Percentiles rank a stretch among this genome's conserved stretches.
phyloP scores from a whole-genome alignment of 2,113 vertebrate genomes.

The Trematomus loennbergii region DNA sequence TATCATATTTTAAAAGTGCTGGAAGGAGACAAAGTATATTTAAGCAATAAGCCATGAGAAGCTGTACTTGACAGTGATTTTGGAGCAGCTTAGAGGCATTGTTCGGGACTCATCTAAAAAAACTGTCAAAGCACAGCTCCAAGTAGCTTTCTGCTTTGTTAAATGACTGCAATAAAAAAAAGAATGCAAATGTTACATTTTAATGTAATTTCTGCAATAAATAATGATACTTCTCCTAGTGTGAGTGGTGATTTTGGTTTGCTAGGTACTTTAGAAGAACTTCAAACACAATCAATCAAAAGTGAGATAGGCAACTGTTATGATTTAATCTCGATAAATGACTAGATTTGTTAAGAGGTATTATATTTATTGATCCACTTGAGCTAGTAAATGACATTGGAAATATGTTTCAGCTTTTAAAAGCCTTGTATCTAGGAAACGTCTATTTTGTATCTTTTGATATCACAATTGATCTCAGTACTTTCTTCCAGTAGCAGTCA shows the following conservation, averaged over 20 bases:
- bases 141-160: slow-evolving; percentile 50
- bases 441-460: slow-evolving; percentile 20
- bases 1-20: slow-evolving; percentile 60
- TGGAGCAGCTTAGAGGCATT: slow-evolving; percentile 58
- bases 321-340: slow-evolving; percentile 35
- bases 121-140: slow-evolving; percentile 34
- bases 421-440: slow-evolving; percentile 25
- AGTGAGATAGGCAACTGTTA: background rate
- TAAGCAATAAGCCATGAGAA: slow-evolving; percentile 64
- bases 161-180: slow-evolving; percentile 55
- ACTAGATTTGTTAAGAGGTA: slow-evolving; percentile 4
- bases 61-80: slow-evolving; percentile 64
- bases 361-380: slow-evolving; percentile 31
- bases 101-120: slow-evolving; percentile 45
- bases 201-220: slow-evolving; percentile 28
- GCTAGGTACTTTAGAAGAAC: slow-evolving; percentile 30
- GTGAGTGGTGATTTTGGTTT: slow-evolving; percentile 15
- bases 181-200: slow-evolving; percentile 50
- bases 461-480: background rate
- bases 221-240: slow-evolving; percentile 16
- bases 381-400: slow-evolving; percentile 19
- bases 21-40: slow-evolving; percentile 67
- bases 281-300: slow-evolving; percentile 34
- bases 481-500: background rate
- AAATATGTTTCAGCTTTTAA: slow-evolving; percentile 29